These are phyloP conservation scores for Helleia helle DNA, from an alignment of 2,888 invertebrate species.

Conservation along the genomic window DNA sequence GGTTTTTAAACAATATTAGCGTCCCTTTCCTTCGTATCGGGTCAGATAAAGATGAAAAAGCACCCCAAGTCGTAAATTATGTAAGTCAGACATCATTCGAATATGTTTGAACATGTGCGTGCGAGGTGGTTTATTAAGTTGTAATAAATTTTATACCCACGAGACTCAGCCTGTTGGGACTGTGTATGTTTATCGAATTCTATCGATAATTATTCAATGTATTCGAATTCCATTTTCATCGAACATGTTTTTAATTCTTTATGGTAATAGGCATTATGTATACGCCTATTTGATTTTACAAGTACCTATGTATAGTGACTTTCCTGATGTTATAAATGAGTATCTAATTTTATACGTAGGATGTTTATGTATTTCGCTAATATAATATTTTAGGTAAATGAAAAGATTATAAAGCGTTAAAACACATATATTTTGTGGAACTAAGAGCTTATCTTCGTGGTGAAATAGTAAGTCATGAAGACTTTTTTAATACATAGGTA, in stretches of 20 bases:
- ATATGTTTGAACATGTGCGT: conserved; percentile 55
- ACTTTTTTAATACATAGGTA: too few relatives aligned
- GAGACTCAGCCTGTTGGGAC: conserved; percentile 40
- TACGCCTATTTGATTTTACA: too few relatives aligned
- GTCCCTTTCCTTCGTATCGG: conserved; percentile 28
- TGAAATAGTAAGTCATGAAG: too few relatives aligned
- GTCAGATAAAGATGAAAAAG: conserved; percentile 33
- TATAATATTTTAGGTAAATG: too few relatives aligned
- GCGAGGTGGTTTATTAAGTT: conserved; percentile 62
- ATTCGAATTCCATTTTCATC: neutral
- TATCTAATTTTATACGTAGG: too few relatives aligned
- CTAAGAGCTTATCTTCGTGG: too few relatives aligned
- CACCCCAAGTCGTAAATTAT: conserved; percentile 62
- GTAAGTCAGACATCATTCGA: conserved; percentile 40
- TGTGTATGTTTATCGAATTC: neutral
- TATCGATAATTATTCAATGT: neutral
- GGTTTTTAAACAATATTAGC: conserved; percentile 48
- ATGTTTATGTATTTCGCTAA: too few relatives aligned
- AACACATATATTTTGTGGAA: too few relatives aligned
- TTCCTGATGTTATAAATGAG: too few relatives aligned
- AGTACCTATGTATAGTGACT: too few relatives aligned
- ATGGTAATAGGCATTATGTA: neutral
- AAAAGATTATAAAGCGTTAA: too few relatives aligned
- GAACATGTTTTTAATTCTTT: neutral
- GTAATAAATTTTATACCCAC: conserved; percentile 61